phyloP scores from a whole-genome alignment of 2,888 invertebrate genomes.

The Penaeus monodon region DNA sequence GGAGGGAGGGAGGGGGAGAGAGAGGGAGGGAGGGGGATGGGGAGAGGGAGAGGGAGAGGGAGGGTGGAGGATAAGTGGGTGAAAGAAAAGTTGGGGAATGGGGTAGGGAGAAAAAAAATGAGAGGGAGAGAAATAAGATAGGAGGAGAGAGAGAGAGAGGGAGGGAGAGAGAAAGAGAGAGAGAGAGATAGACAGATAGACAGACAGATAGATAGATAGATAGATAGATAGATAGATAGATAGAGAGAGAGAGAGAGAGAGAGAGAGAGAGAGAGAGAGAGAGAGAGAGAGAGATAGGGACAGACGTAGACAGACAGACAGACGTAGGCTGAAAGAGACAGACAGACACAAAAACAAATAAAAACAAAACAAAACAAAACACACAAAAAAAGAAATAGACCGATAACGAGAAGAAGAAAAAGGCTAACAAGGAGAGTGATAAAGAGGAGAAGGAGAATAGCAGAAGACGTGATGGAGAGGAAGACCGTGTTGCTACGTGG shows the following conservation, averaged over 20 bases:
- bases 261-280: background rate
- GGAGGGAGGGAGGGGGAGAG: background rate
- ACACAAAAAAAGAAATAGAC: too few species aligned
- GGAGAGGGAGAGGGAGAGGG: background rate
- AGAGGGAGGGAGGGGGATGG: background rate
- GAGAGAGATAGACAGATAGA: constrained; percentile 2
- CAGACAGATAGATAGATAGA: background rate
- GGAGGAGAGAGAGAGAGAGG: background rate
- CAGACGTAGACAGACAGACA: background rate
- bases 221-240: background rate
- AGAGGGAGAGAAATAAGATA: background rate
- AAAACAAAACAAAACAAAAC: background rate
- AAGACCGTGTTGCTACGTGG: constrained; percentile 7
- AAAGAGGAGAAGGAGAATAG: background rate
- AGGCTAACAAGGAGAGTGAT: background rate
- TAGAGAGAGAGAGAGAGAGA: background rate
- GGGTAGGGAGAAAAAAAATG: background rate
- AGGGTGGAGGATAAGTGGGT: background rate
- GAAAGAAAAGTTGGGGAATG: background rate
- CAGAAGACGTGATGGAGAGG: background rate
- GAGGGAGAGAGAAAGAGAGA: background rate
- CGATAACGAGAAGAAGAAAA: background rate
- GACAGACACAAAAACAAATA: background rate
- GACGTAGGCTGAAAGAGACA: background rate
- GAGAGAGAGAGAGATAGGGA: background rate